phyloP scores from a whole-genome alignment of 2,888 invertebrate genomes.

The Aspidiotus rigidus region DNA sequence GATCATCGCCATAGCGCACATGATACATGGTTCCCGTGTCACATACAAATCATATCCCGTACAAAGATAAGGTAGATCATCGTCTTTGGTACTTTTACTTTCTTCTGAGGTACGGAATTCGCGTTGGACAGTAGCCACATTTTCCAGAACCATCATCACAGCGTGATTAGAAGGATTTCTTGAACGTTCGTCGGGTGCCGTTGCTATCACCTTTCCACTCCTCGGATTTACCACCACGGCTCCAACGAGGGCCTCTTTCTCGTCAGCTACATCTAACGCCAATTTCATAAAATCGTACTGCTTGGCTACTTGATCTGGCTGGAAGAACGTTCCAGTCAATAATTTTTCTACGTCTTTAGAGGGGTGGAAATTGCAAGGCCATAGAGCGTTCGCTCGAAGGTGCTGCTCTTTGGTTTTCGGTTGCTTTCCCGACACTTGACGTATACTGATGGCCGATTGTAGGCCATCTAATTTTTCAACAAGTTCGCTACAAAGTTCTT shows the following conservation, averaged over 20 bases:
- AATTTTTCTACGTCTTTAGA: slow-evolving; percentile 63
- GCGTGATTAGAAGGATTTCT: slow-evolving; percentile 72
- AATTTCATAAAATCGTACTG: slow-evolving; percentile 54
- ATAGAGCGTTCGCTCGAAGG: slow-evolving; percentile 50
- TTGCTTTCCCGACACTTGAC: slow-evolving; percentile 50
- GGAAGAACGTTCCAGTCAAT: slow-evolving; percentile 54
- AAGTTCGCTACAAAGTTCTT: slow-evolving; percentile 12
- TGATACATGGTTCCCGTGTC: slow-evolving; percentile 78
- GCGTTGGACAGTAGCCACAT: slow-evolving; percentile 67
- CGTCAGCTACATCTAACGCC: slow-evolving; percentile 49
- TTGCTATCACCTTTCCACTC: slow-evolving; percentile 54
- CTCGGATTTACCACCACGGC: slow-evolving; percentile 68
- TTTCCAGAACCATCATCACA: slow-evolving; percentile 73
- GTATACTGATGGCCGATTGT: slow-evolving; percentile 41
- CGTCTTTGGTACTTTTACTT: background rate
- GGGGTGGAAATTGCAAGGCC: slow-evolving; percentile 81
- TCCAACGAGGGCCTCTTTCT: slow-evolving; percentile 42
- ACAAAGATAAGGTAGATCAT: slow-evolving; percentile 61
- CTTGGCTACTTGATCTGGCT: slow-evolving; percentile 45
- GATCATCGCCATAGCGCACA: slow-evolving; percentile 91
- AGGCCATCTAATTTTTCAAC: slow-evolving; percentile 49
- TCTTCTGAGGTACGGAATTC: slow-evolving; percentile 25
- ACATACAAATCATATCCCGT: slow-evolving; percentile 79
- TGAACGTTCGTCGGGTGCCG: slow-evolving; percentile 50
- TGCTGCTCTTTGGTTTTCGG: slow-evolving; percentile 62